Evolutionary conservation across 2,888 invertebrate species (phyloP).

Genomic region (Rhagonycha lutea): DNA sequence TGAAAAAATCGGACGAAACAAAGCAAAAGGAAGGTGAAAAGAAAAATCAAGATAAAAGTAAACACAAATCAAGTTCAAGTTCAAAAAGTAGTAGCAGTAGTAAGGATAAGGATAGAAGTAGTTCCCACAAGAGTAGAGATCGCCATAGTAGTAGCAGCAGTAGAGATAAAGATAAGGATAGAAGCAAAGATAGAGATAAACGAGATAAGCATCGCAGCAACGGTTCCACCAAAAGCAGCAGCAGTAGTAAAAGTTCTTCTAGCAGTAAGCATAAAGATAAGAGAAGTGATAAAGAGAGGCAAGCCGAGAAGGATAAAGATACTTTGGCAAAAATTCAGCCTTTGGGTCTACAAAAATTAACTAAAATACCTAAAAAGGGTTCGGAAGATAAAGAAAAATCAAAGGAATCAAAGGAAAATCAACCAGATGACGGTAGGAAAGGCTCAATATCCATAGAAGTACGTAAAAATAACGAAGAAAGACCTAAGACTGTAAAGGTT

Average conservation of each 20-base stretch:
- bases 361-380: slow-evolving; percentile 76
- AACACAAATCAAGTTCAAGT: slow-evolving; percentile 31
- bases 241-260: slow-evolving; percentile 39
- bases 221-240: slow-evolving; percentile 40
- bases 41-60: slow-evolving; percentile 41
- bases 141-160: slow-evolving; percentile 52
- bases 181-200: slow-evolving; percentile 36
- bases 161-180: slow-evolving; percentile 37
- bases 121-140: slow-evolving; percentile 44
- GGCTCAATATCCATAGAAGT: slow-evolving; percentile 83
- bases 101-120: slow-evolving; percentile 51
- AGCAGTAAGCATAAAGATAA: slow-evolving; percentile 50
- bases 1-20: slow-evolving; percentile 21
- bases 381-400: slow-evolving; percentile 54
- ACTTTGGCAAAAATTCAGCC: slow-evolving; percentile 69
- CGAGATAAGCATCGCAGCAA: slow-evolving; percentile 35
- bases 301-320: slow-evolving; percentile 70
- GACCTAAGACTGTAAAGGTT: slow-evolving; percentile 90
- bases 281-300: slow-evolving; percentile 58
- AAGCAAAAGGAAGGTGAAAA: slow-evolving; percentile 38
- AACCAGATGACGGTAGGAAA: slow-evolving; percentile 63
- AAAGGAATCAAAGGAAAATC: slow-evolving; percentile 47
- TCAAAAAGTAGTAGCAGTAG: slow-evolving; percentile 35
- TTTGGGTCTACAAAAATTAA: slow-evolving; percentile 73
- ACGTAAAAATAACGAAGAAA: slow-evolving; percentile 69